Percentiles rank a stretch among this genome's conserved stretches.
These are phyloP conservation scores for Rhea americana DNA, from an alignment of 2,113 vertebrate species.

Conservation along the genomic window DNA sequence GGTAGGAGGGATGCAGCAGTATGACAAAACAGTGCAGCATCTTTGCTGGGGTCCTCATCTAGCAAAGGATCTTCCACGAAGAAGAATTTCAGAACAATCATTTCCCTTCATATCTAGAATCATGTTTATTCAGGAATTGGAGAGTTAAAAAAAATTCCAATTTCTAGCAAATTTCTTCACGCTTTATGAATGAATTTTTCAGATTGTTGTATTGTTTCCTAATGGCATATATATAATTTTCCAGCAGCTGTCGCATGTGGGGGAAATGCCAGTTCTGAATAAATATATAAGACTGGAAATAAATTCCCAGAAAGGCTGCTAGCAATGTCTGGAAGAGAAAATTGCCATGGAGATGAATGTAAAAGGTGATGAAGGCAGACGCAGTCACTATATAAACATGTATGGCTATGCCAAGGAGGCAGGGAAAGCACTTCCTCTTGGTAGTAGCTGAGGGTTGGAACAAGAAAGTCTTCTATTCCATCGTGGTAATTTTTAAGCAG, in stretches of 20 bases:
- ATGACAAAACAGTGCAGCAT: neutral
- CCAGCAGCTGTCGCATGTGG: neutral
- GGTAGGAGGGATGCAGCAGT: neutral
- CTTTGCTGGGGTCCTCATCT: neutral
- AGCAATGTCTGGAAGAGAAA: neutral
- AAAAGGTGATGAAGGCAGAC: slow-evolving; percentile 25
- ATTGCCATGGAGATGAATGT: slow-evolving; percentile 27
- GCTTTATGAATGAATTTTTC: neutral
- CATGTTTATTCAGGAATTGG: neutral
- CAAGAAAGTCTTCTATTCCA: neutral
- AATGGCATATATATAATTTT: neutral
- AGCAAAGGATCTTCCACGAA: neutral
- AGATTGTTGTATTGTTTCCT: neutral
- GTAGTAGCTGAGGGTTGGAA: neutral
- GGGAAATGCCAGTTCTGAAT: neutral
- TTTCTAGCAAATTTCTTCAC: neutral
- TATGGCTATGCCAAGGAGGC: neutral
- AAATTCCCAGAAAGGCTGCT: slow-evolving; percentile 35
- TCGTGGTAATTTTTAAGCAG: neutral
- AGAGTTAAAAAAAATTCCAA: neutral
- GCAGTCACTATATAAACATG: neutral
- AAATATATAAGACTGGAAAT: neutral
- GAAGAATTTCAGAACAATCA: neutral
- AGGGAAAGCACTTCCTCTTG: neutral
- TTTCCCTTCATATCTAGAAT: neutral